phyloP scores from a whole-genome alignment of 2,888 invertebrate genomes.

The Timema podura region DNA sequence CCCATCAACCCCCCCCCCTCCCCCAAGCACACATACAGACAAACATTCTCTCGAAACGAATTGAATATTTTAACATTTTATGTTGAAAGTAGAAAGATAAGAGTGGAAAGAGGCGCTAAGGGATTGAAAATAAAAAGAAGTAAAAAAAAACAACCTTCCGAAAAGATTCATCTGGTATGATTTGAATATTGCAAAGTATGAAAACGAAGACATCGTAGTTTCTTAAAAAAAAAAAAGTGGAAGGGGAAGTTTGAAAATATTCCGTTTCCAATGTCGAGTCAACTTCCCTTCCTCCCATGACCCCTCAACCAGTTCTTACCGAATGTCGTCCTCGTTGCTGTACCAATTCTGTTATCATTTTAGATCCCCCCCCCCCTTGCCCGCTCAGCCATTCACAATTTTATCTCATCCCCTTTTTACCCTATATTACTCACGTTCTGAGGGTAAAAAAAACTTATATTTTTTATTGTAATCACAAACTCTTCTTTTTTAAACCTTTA shows the following conservation, averaged over 20 bases:
- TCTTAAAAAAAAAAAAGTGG: neutral
- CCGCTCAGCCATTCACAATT: slow-evolving; percentile 6
- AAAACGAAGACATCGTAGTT: slow-evolving; percentile 16
- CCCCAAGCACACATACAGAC: neutral
- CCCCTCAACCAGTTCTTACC: neutral
- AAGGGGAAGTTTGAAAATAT: slow-evolving; percentile 7
- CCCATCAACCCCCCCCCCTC: neutral
- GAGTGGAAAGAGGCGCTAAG: neutral
- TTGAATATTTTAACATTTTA: slow-evolving; percentile 15
- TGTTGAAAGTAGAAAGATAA: neutral
- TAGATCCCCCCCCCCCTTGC: slow-evolving; percentile 7
- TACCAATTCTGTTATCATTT: slow-evolving; percentile 15
- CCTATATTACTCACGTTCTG: neutral
- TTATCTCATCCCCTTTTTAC: slow-evolving; percentile 7
- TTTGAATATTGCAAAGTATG: slow-evolving; percentile 24
- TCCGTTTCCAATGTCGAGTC: slow-evolving; percentile 23
- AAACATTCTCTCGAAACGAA: neutral
- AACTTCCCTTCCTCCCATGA: neutral
- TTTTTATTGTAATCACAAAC: slow-evolving; percentile 25
- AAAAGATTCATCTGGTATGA: slow-evolving; percentile 20
- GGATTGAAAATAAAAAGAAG: slow-evolving; percentile 4
- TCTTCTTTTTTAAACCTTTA: slow-evolving; percentile 11
- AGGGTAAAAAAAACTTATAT: neutral
- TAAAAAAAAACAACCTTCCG: too few species aligned
- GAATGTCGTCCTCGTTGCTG: slow-evolving; percentile 18